Evolutionary conservation across 37 sponge, comb jelly and placozoan genomes (phyloP).

Genomic region (Lycopodina hypogea): DNA sequence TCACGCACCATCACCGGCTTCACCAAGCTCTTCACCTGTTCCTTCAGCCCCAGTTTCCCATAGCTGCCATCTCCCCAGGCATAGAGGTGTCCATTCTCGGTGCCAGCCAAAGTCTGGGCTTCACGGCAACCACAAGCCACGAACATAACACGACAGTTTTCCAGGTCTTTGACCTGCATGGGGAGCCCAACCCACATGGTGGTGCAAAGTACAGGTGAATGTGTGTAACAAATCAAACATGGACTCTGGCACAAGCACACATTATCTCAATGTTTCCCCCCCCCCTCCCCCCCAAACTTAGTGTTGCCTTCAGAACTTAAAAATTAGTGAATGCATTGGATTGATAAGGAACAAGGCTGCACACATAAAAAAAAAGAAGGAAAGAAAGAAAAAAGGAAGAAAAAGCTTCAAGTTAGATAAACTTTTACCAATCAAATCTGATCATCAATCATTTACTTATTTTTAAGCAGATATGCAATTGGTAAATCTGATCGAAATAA

Average conservation of each 20-base stretch:
- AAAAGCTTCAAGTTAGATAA: no score
- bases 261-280: not conserved
- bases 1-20: constrained; percentile 50
- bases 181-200: no score
- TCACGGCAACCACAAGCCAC: constrained; percentile 88
- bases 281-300: not conserved
- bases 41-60: constrained; percentile 82
- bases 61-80: constrained; percentile 87
- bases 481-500: no score
- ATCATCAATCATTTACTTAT: no score
- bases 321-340: no score
- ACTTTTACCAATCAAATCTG: no score
- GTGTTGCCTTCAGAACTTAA: no score
- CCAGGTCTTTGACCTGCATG: constrained; percentile 80
- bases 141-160: constrained; percentile 51
- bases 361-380: no score
- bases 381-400: no score
- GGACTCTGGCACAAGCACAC: no score
- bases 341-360: no score
- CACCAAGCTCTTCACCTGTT: not conserved
- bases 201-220: not conserved
- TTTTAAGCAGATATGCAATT: no score
- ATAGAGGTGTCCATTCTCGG: constrained; percentile 79
- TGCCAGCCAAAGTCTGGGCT: constrained; percentile 87
- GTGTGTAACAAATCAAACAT: not conserved